Evolutionary conservation across 1,140 invertebrate species (phyloP).

Genomic region (Melipona quadrifasciata): DNA sequence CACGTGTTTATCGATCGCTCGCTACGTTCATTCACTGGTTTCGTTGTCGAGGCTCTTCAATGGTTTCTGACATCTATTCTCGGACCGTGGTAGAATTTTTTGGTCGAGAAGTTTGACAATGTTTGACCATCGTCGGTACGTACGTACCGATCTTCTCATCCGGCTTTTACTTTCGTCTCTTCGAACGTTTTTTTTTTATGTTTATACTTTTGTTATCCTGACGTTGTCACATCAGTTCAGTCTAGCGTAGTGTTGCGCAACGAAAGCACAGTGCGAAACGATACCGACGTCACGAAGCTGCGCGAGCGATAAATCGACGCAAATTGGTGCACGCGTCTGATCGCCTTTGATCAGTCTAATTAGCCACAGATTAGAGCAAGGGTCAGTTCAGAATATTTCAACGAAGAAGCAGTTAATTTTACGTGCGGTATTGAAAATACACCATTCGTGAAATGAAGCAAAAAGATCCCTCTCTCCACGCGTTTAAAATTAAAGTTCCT

Average conservation of each 20-base stretch:
- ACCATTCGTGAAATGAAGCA: too few species aligned
- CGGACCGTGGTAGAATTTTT: not conserved
- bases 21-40: not conserved
- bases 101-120: too few species aligned
- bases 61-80: not conserved
- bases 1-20: conserved; percentile 55
- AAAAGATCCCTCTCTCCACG: too few species aligned
- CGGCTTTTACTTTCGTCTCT: too few species aligned
- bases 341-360: conserved; percentile 49
- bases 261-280: not conserved
- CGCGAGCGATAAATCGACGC: not conserved
- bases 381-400: not conserved
- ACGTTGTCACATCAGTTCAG: not conserved
- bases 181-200: too few species aligned
- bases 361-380: conserved; percentile 26
- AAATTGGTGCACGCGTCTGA: not conserved
- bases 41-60: not conserved
- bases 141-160: too few species aligned
- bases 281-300: not conserved
- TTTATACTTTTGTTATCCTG: not conserved
- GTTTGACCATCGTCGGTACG: not conserved
- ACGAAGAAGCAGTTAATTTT: not conserved
- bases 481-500: too few species aligned
- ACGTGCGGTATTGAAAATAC: not conserved
- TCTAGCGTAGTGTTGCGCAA: not conserved